These are phyloP conservation scores for Penelope pileata DNA, from an alignment of 2,113 vertebrate species.

Conservation along the genomic window DNA sequence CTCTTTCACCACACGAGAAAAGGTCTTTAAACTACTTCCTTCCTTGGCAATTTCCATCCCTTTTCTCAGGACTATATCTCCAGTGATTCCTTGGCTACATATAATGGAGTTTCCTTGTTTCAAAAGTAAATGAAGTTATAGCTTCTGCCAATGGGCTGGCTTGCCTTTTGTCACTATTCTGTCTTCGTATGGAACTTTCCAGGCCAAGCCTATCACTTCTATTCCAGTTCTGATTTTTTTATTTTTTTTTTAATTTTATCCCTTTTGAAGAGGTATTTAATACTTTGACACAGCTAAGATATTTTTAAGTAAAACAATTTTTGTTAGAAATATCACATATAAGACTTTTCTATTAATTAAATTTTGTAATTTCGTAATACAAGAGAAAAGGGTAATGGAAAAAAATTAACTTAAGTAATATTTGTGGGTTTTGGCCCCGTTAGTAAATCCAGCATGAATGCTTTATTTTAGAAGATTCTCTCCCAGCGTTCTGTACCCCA, in stretches of 20 bases:
- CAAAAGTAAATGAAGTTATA: slow-evolving; percentile 25
- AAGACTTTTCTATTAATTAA: background rate
- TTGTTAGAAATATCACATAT: background rate
- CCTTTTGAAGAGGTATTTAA: background rate
- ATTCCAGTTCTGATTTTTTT: background rate
- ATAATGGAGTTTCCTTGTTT: background rate
- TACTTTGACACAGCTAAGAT: background rate
- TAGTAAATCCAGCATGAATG: background rate
- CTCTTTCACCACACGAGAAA: slow-evolving; percentile 22
- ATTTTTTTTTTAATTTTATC: background rate
- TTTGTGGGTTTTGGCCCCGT: accelerated
- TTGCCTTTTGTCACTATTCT: slow-evolving; percentile 44
- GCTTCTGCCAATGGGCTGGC: slow-evolving; percentile 32
- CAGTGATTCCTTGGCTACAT: slow-evolving; percentile 42
- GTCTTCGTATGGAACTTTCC: slow-evolving; percentile 17
- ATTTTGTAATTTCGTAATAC: background rate
- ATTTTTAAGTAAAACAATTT: background rate
- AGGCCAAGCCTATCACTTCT: background rate
- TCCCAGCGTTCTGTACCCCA: background rate
- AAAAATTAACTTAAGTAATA: background rate
- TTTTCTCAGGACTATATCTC: slow-evolving; percentile 32
- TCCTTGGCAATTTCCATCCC: slow-evolving; percentile 30
- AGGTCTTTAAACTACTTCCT: slow-evolving; percentile 42
- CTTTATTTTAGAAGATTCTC: background rate
- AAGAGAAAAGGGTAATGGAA: background rate